Conservation (phyloP, 1,140 invertebrate genomes). For the Zaprionus ghesquierei region DNA sequence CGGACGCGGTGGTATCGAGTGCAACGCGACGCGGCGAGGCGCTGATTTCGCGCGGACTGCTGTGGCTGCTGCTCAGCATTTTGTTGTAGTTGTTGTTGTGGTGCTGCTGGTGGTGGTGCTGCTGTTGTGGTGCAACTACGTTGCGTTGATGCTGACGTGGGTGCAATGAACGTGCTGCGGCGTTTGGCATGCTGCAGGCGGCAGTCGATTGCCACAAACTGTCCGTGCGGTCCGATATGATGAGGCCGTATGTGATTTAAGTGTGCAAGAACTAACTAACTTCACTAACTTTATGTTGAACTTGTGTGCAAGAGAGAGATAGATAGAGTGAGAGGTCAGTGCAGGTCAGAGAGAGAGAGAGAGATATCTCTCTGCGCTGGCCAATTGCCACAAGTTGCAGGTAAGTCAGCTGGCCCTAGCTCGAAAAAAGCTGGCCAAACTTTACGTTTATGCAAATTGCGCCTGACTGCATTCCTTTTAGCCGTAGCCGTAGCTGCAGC, state of each 20-base stretch:
- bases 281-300: neutral
- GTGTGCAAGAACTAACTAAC: constrained; percentile 4
- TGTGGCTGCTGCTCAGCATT: constrained; percentile 72
- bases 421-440: constrained; percentile 5
- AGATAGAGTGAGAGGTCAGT: neutral
- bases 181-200: constrained; percentile 59
- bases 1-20: constrained; percentile 74
- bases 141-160: constrained; percentile 20
- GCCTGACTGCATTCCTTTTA: neutral
- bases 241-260: constrained; percentile 49
- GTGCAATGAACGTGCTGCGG: constrained; percentile 45
- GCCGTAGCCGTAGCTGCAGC: neutral
- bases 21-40: constrained; percentile 62
- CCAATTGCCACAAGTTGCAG: constrained; percentile 56
- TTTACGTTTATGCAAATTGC: constrained; percentile 65
- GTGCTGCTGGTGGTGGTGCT: constrained; percentile 40
- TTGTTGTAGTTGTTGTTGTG: constrained; percentile 46
- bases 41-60: constrained; percentile 67
- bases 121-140: constrained; percentile 42
- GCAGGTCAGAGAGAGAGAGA: neutral
- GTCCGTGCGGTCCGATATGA: constrained; percentile 77
- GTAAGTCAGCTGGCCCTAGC: neutral
- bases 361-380: constrained; percentile 14
- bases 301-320: neutral
- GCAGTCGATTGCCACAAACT: constrained; percentile 76